Percentiles rank a stretch among this genome's conserved stretches.
These are phyloP conservation scores for Oceanites oceanicus DNA, from an alignment of 2,113 vertebrate genomes.

Conservation along the genomic window DNA sequence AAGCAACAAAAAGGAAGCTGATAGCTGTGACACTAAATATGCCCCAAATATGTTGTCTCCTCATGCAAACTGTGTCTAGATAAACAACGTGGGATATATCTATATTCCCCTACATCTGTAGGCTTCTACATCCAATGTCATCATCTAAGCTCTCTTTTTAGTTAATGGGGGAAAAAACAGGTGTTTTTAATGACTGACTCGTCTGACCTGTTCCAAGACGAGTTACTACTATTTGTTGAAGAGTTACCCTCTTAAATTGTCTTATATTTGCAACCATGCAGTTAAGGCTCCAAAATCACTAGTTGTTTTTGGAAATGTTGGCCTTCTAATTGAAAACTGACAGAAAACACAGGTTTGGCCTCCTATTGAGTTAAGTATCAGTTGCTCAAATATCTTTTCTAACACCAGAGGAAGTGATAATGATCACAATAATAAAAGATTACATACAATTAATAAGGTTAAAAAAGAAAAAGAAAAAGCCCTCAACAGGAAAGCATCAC, in stretches of 20 bases:
- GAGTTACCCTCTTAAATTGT: not conserved
- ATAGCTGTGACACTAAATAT: not conserved
- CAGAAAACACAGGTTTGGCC: not conserved
- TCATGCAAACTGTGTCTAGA: not conserved
- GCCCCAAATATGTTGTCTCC: not conserved
- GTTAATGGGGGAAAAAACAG: accelerated
- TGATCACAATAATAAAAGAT: not conserved
- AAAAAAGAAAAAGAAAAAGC: not conserved
- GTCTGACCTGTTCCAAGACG: not conserved
- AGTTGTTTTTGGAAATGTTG: not conserved
- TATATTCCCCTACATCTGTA: not conserved
- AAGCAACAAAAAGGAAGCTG: not conserved
- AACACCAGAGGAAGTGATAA: not conserved
- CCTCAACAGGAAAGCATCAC: not conserved
- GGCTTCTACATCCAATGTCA: not conserved
- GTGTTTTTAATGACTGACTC: not conserved
- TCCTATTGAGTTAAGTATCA: not conserved
- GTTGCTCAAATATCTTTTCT: not conserved
- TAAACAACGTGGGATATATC: not conserved
- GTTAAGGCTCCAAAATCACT: not conserved
- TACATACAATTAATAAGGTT: not conserved
- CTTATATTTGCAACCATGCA: not conserved
- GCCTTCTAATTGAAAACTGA: not conserved
- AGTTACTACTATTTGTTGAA: not conserved
- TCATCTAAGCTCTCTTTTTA: not conserved